phyloP scores from a whole-genome alignment of 2,113 vertebrate genomes.

The Colistium nudipinnis region DNA sequence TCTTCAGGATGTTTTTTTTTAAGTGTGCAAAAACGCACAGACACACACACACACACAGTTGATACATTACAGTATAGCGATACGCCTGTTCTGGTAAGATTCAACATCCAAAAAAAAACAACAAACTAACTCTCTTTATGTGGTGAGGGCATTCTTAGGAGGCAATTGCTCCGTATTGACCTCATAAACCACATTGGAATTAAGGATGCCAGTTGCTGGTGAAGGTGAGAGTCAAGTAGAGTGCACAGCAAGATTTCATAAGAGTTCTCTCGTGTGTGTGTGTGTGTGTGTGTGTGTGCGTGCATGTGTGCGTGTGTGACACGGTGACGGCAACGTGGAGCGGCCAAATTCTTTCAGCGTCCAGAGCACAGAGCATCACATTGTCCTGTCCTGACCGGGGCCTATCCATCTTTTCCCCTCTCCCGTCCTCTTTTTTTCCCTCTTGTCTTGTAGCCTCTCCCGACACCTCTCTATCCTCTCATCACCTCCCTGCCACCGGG shows the following conservation, averaged over 20 bases:
- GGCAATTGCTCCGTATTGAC: constrained; percentile 1
- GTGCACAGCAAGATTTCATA: background rate
- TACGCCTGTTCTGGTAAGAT: background rate
- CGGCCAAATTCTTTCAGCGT: constrained; percentile 19
- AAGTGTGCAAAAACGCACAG: background rate
- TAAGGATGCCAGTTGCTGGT: background rate
- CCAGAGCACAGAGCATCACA: constrained; percentile 32
- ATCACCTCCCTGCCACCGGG: constrained; percentile 51
- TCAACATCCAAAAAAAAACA: constrained; percentile 8
- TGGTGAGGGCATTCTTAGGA: constrained; percentile 20
- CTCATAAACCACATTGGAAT: constrained; percentile 51
- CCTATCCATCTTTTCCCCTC: background rate
- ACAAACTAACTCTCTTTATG: constrained; percentile 17
- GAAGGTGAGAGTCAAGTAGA: background rate
- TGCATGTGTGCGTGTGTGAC: background rate
- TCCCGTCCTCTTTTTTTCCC: constrained; percentile 13
- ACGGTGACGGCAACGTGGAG: background rate
- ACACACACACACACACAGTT: background rate
- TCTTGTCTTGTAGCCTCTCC: constrained; percentile 20
- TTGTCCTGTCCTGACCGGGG: constrained; percentile 31
- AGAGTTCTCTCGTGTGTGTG: background rate
- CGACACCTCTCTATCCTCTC: constrained; percentile 54
- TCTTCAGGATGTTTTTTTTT: constrained; percentile 7
- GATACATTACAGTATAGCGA: background rate
- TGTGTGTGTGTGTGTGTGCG: background rate